Conservation (phyloP, 2,888 invertebrate species). For the Heptascelio sp. region DNA sequence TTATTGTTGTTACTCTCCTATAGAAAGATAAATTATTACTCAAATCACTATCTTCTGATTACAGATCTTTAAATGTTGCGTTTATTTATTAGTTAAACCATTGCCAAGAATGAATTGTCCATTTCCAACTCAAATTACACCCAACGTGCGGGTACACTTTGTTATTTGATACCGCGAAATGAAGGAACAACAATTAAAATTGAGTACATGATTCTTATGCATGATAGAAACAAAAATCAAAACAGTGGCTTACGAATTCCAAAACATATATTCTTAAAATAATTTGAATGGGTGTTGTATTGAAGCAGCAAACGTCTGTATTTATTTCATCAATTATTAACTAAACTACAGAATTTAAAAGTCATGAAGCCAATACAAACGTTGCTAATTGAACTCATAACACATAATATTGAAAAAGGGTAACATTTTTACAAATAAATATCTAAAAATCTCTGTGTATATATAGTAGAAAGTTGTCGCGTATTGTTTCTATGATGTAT, state of each 20-base stretch:
- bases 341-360: too few species aligned
- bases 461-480: conserved; percentile 30
- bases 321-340: too few species aligned
- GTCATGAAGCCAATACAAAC: not conserved
- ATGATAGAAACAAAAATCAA: conserved; percentile 41
- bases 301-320: not conserved
- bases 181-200: conserved; percentile 31
- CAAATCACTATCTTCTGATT: conserved; percentile 28
- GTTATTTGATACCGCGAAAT: conserved; percentile 52
- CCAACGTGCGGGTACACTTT: conserved; percentile 54
- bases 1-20: conserved; percentile 84
- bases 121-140: conserved; percentile 63
- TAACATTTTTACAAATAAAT: conserved; percentile 42
- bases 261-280: too few species aligned
- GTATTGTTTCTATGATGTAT: conserved; percentile 64
- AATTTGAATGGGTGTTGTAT: too few species aligned
- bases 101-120: conserved; percentile 62
- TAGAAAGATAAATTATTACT: conserved; percentile 74
- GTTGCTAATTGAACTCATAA: conserved; percentile 3
- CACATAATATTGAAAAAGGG: conserved; percentile 19
- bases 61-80: conserved; percentile 39
- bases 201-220: conserved; percentile 35
- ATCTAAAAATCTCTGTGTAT: conserved; percentile 29
- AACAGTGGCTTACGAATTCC: conserved; percentile 30
- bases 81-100: conserved; percentile 66